Base-by-base conservation (phyloP, 2,888 invertebrate species). In the Drosophila subquinaria region DNA sequence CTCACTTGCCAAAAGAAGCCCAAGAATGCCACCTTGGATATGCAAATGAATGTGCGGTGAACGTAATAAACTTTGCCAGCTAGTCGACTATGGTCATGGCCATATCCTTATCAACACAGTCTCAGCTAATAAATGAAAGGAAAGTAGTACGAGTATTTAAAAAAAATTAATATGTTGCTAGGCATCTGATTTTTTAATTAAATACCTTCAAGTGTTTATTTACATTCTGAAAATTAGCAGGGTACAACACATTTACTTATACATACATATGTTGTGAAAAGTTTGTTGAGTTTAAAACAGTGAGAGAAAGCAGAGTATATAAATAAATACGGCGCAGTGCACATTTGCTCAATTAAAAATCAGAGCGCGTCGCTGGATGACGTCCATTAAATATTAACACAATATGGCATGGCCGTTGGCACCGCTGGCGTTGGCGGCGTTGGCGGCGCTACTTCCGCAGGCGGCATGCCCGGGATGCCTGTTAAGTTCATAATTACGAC, bases 41-140 rank as follows among this genome's bases (percentile, higher is more conserved):
- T 81, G 81, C 83, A 88, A 84, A 88, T 83, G 60, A 80, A 60
- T 40, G 53, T 48, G 62, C 76, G 63, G 61, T 75, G 69, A 80
- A 67, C 56, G 81, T 66, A 82, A 79, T 76, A 69, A 79, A 79
- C 63, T 73, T 70, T 61, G 71, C 59, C 69, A 69, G 57, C 64
- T 65, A 62, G 53, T 53, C 51, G 64, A 51, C 51, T 36, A 61
- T 59, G 69, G 63, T 51, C 62, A 35, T 62, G 60, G 57, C 57
- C 62, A 48, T 62, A 69, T 68, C 53, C 17, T 64, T 61, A 61
- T 50, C 62, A 55, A 13, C 45, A 40, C 56, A 53, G 66, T 27
- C 57, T 17, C 27, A 42, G 73, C 55, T 80, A 76, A 83, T 67
- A 61, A 83, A 77, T 71, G 74, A 62, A 55, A 42, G 47, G 36